Evolutionary conservation across 2,888 invertebrate species (phyloP).

Genomic region (Teleogryllus oceanicus): DNA sequence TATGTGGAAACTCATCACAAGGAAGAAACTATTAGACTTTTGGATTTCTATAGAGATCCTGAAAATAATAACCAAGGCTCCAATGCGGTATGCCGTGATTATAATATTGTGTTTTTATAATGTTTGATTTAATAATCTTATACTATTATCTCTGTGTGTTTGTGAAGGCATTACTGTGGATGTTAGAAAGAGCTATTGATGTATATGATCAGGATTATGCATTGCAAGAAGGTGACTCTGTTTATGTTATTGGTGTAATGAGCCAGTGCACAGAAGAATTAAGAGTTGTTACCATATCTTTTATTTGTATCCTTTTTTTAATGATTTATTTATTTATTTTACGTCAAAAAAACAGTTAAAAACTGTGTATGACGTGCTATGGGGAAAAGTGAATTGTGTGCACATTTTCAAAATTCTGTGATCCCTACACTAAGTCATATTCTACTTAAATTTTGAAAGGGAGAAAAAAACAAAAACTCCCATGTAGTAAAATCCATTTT

Average conservation of each 20-base stretch:
- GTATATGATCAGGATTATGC: not conserved
- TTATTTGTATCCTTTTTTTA: not conserved
- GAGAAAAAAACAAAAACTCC: too few relatives aligned
- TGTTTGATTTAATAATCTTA: too few relatives aligned
- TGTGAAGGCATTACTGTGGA: not conserved
- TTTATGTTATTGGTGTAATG: not conserved
- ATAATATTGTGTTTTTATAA: too few relatives aligned
- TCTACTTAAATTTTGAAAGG: too few relatives aligned
- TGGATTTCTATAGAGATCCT: slow-evolving; percentile 2
- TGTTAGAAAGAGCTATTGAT: not conserved
- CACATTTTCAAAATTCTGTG: too few relatives aligned
- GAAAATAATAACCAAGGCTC: not conserved
- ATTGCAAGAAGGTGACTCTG: not conserved
- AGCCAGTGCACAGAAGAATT: not conserved
- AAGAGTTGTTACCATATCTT: not conserved
- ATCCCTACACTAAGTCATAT: too few relatives aligned
- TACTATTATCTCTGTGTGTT: not conserved
- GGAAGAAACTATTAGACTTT: not conserved
- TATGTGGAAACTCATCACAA: not conserved
- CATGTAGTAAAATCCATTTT: too few relatives aligned
- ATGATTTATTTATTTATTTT: too few relatives aligned
- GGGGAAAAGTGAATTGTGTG: too few relatives aligned
- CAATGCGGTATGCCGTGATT: not conserved
- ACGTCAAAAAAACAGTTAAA: too few relatives aligned
- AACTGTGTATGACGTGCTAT: too few relatives aligned